Conservation (phyloP, 2,113 vertebrate genomes). For the Callipepla squamata region DNA sequence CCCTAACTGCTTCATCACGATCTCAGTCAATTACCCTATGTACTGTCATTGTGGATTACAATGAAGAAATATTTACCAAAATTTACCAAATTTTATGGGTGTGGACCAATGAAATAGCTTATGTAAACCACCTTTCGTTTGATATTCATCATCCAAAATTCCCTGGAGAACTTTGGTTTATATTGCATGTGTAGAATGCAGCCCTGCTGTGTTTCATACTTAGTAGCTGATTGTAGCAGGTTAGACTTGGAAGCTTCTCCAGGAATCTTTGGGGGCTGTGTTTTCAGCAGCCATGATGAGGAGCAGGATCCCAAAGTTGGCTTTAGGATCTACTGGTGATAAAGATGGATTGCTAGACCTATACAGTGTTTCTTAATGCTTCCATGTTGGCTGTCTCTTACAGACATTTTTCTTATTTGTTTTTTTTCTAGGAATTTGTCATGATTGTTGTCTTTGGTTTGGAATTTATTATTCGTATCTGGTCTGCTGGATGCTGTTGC, state of each 20-base stretch:
- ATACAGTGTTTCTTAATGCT: background rate
- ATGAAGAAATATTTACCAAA: background rate
- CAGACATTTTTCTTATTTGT: constrained; percentile 26
- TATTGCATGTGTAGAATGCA: background rate
- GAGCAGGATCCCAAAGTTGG: background rate
- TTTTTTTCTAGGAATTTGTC: constrained; percentile 89
- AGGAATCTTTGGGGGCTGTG: background rate
- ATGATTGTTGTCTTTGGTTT: constrained; percentile 99
- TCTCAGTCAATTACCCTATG: background rate
- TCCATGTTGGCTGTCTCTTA: background rate
- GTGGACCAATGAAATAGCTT: background rate
- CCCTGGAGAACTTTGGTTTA: background rate
- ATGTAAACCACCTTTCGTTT: background rate
- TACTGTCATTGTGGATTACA: background rate
- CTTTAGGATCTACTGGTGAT: background rate
- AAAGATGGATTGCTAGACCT: background rate
- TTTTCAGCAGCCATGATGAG: background rate
- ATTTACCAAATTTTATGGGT: background rate
- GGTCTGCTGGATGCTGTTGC: constrained; percentile 94
- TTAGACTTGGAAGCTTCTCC: background rate
- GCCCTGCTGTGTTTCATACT: background rate
- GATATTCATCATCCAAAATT: background rate
- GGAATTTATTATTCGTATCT: constrained; percentile 96
- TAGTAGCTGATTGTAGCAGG: background rate
- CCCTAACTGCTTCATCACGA: background rate